These are phyloP conservation scores for Cotesia vestalis DNA, from an alignment of 1,140 invertebrate species.

Conservation along the genomic window DNA sequence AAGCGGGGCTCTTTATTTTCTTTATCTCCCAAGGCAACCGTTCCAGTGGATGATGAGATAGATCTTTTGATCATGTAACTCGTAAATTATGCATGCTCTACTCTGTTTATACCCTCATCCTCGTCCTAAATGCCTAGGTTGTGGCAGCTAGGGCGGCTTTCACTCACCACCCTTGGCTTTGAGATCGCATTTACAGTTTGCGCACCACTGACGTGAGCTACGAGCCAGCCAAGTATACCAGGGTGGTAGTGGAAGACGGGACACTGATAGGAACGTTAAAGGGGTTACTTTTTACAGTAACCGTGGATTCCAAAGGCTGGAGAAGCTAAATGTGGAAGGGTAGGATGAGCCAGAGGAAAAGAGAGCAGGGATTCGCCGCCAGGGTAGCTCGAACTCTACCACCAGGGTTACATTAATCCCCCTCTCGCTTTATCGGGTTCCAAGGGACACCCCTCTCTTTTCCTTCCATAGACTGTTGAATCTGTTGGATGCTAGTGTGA, in stretches of 20 bases:
- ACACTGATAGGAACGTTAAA: constrained; percentile 15
- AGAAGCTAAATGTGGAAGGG: constrained; percentile 7
- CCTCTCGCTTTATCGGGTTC: constrained; percentile 4
- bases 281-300: neutral
- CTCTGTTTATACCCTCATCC: constrained; percentile 22
- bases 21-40: neutral
- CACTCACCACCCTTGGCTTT: constrained; percentile 21
- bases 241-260: constrained; percentile 16
- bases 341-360: constrained; percentile 29
- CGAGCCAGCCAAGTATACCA: neutral
- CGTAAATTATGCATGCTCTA: constrained; percentile 33
- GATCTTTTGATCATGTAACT: constrained; percentile 37
- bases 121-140: no score
- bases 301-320: constrained; percentile 6
- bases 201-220: constrained; percentile 32
- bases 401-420: no score
- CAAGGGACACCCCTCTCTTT: constrained; percentile 43
- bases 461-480: constrained; percentile 42
- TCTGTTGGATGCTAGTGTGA: constrained; percentile 13
- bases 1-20: neutral
- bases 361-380: constrained; percentile 38
- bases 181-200: constrained; percentile 32
- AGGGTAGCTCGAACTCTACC: constrained; percentile 17
- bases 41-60: constrained; percentile 3
- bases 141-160: no score